Percentiles rank a stretch among this genome's conserved stretches.
These are phyloP conservation scores for Melanophora roralis DNA, from an alignment of 2,888 invertebrate species.

Conservation along the genomic window DNA sequence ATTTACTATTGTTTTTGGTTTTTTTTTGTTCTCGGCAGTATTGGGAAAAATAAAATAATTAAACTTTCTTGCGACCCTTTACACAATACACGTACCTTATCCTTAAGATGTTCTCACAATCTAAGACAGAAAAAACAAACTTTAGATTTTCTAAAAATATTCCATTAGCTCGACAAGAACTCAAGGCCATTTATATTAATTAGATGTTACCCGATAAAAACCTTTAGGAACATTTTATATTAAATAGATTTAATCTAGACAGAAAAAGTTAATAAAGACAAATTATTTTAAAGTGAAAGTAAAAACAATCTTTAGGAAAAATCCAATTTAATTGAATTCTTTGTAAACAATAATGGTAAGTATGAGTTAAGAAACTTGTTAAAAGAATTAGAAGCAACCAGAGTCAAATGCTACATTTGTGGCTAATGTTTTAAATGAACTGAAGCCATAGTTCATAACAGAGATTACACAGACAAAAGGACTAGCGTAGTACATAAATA, in stretches of 20 bases:
- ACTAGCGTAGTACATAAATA: neutral
- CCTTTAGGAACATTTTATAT: neutral
- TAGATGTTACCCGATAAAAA: neutral
- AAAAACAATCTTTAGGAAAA: neutral
- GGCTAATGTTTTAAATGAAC: too few species aligned
- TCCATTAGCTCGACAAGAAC: neutral
- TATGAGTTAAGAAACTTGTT: neutral
- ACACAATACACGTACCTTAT: neutral
- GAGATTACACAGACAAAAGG: neutral
- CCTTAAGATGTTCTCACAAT: neutral
- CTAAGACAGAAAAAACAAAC: neutral
- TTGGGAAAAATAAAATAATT: too few species aligned
- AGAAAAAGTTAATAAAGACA: constrained; percentile 5
- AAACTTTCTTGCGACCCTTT: too few species aligned
- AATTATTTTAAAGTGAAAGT: constrained; percentile 13
- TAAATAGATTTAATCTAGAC: constrained; percentile 25
- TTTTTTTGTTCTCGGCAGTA: too few species aligned
- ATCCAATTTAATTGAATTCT: constrained; percentile 16
- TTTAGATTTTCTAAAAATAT: neutral
- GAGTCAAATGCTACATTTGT: too few species aligned
- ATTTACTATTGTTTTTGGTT: neutral
- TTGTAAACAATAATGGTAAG: neutral
- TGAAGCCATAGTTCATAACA: neutral
- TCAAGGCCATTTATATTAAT: constrained; percentile 33
- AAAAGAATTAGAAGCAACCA: constrained; percentile 10